These are phyloP conservation scores for Rhyacophila evoluta DNA, from an alignment of 2,888 invertebrate genomes.

Conservation along the genomic window DNA sequence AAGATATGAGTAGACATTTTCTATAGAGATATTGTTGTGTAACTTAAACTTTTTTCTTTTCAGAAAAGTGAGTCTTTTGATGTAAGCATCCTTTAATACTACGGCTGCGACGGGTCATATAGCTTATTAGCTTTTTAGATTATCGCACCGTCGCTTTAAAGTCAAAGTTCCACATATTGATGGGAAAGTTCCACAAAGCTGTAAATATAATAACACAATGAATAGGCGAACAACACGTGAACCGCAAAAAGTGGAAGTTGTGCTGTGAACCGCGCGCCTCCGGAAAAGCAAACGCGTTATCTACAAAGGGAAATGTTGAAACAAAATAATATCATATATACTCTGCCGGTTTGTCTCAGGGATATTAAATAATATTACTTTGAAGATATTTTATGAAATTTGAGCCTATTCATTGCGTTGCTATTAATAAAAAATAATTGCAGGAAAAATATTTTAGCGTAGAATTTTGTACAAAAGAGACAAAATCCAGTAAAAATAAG, in stretches of 20 bases:
- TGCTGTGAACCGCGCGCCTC: background rate
- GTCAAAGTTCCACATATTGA: background rate
- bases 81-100: too few species aligned
- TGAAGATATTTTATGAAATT: too few species aligned
- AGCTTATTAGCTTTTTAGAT: background rate
- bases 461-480: too few species aligned
- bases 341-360: background rate
- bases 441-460: background rate
- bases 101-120: too few species aligned
- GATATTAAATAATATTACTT: background rate
- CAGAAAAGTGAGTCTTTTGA: too few species aligned
- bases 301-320: conserved; percentile 20
- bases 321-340: background rate
- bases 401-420: too few species aligned
- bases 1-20: too few species aligned
- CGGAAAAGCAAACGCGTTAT: background rate
- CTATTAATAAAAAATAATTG: too few species aligned
- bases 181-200: background rate
- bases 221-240: background rate
- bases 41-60: too few species aligned
- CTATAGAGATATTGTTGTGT: too few species aligned
- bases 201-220: background rate
- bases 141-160: background rate
- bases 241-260: conserved; percentile 24
- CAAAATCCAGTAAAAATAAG: too few species aligned